Conservation (phyloP, 1,140 invertebrate genomes). For the Drosophila athabasca region DNA sequence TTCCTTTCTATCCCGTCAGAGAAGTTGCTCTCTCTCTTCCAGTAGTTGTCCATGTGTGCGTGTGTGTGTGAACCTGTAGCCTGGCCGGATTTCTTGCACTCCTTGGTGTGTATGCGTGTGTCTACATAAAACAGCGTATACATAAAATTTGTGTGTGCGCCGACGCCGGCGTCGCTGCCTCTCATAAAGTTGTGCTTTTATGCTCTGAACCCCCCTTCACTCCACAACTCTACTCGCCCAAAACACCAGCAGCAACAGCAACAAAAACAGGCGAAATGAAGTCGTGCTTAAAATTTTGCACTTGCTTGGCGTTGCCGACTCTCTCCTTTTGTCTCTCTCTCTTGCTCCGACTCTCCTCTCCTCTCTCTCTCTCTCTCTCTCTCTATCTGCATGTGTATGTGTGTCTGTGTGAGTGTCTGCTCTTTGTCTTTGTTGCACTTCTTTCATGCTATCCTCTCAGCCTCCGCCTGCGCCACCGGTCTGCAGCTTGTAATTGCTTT, state of each 20-base stretch:
- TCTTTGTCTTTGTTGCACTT: slow-evolving; percentile 76
- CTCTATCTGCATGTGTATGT: slow-evolving; percentile 3
- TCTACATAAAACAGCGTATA: slow-evolving; percentile 74
- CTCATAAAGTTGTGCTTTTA: slow-evolving; percentile 57
- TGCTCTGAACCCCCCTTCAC: slow-evolving; percentile 25
- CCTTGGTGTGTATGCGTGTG: slow-evolving; percentile 42
- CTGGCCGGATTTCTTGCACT: slow-evolving; percentile 59
- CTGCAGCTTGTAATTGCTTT: slow-evolving; percentile 77
- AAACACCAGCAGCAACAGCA: not conserved
- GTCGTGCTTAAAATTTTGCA: slow-evolving; percentile 80
- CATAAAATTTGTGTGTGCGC: slow-evolving; percentile 82
- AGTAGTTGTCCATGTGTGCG: slow-evolving; percentile 39
- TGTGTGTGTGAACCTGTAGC: slow-evolving; percentile 76
- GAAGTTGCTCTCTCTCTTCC: slow-evolving; percentile 44
- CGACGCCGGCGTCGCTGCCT: slow-evolving; percentile 63
- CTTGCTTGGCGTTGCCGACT: slow-evolving; percentile 63
- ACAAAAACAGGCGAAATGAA: slow-evolving; percentile 16
- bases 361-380: slow-evolving; percentile 20
- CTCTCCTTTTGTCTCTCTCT: slow-evolving; percentile 47
- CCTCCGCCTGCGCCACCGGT: slow-evolving; percentile 32
- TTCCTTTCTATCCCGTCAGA: slow-evolving; percentile 42
- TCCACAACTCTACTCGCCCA: slow-evolving; percentile 23
- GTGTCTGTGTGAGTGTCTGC: slow-evolving; percentile 24
- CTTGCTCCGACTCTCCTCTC: slow-evolving; percentile 7
- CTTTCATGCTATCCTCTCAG: slow-evolving; percentile 49